phyloP scores from a whole-genome alignment of 2,113 vertebrate species.

The Amblyopsis rosae region DNA sequence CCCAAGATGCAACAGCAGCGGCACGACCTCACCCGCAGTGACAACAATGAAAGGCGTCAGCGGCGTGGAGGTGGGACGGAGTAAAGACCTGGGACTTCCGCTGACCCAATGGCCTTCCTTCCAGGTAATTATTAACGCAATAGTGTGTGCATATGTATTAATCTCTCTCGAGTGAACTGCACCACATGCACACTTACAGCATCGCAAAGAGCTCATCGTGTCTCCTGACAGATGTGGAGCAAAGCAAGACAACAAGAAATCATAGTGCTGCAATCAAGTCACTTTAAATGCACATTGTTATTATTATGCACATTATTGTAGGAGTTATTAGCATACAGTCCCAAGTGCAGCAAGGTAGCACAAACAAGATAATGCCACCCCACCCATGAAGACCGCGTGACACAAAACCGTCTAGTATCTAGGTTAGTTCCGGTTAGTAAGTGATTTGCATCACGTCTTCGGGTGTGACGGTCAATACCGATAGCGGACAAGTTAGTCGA shows the following conservation, averaged over 20 bases:
- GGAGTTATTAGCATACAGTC: background rate
- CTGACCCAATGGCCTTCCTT: constrained; percentile 17
- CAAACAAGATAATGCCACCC: no score
- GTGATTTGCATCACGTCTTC: constrained; percentile 16
- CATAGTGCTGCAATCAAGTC: background rate
- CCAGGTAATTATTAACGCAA: background rate
- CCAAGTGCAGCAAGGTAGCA: constrained; percentile 1
- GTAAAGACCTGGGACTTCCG: constrained; percentile 12
- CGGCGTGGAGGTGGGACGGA: constrained; percentile 18
- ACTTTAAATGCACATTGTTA: no score
- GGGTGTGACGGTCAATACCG: constrained; percentile 34
- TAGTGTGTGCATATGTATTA: no score
- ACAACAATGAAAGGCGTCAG: background rate
- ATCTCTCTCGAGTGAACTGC: background rate
- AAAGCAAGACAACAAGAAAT: constrained; percentile 17
- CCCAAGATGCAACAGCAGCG: constrained; percentile 17
- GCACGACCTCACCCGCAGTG: constrained; percentile 15
- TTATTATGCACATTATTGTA: no score
- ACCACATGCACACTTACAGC: constrained; percentile 68
- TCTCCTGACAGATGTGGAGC: constrained; percentile 51
- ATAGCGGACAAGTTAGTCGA: constrained; percentile 39
- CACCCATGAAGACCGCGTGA: constrained; percentile 13
- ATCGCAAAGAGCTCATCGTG: constrained; percentile 72
- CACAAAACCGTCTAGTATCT: background rate
- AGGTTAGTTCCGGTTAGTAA: background rate